Base-by-base conservation (phyloP, 2,113 vertebrate genomes). In the Crotalus tigris region DNA sequence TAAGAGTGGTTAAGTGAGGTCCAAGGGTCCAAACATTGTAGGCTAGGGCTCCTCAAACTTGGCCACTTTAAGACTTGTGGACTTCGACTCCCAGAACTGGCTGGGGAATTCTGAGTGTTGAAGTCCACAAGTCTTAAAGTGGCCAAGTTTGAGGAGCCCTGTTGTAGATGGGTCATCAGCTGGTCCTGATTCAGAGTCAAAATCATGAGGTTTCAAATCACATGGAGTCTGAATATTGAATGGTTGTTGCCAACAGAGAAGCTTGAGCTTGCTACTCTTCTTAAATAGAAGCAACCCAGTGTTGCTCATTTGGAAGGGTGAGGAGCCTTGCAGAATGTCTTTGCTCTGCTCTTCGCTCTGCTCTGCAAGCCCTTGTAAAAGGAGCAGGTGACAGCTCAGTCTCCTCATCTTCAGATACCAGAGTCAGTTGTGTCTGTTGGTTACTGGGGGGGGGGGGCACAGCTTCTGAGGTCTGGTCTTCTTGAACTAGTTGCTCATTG, bases 381-480 rank as follows among this genome's bases (percentile, higher is more conserved):
- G 64, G 64, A n/a, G 61, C 0, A 4, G 61, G 12, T 69, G 64
- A 13, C 64, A 69, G 29, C 64, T 69, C n/a, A 33, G 64, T 17
- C 69, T 17, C 69, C n/a, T 75, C 69, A 75, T 7, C 69, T 39
- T 75, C 5, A 33, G n/a, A 75, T n/a, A 75, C n/a, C 13, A 17
- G 15, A 1, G n/a, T 17, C 15, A 75, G 69, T 3, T 33, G n/a
- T 17, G 69, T 33, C 69, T 19, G 13, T 2, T 7, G 15, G 69
- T 39, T 39, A 19, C n/a, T 6, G 0, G n/a, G 0, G n/a, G 4
- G 4, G 1, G n/a, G 5, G 2, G n/a, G n/a, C 15, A 33, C n/a
- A 39, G 69, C n/a, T 17, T 75, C 69, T 33, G 13, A 17, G 33
- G 69, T 15, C 13, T 75, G 5, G 2, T 17, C 33, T 6, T 39